A percentile compares a stretch with the other conserved stretches of the same genome.
Conservation (phyloP, 1,140 invertebrate genomes). For the Sinonovacula constricta region DNA sequence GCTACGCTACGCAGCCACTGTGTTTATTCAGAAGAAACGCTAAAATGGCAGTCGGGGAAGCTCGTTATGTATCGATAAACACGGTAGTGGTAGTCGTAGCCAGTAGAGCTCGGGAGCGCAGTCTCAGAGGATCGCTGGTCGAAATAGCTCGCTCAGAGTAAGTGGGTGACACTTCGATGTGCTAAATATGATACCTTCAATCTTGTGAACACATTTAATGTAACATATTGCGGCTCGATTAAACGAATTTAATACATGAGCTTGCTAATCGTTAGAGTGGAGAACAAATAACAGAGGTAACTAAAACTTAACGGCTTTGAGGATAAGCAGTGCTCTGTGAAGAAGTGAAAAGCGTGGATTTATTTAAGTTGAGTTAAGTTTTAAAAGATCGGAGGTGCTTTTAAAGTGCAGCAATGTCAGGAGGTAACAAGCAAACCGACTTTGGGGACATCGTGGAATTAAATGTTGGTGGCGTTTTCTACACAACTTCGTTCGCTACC, state of each 20-base stretch:
- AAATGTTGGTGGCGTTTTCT: constrained; percentile 78
- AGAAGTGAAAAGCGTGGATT: background rate
- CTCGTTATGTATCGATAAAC: constrained; percentile 42
- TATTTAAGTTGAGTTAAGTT: background rate
- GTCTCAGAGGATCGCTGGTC: constrained; percentile 5
- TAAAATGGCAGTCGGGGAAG: constrained; percentile 22
- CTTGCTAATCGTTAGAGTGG: background rate
- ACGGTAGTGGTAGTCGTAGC: too few relatives aligned
- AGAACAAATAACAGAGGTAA: too few relatives aligned
- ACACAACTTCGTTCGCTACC: constrained; percentile 74
- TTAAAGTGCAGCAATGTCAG: constrained; percentile 52
- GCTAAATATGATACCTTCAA: background rate
- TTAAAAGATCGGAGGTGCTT: background rate
- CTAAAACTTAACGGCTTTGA: too few relatives aligned
- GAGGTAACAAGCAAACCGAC: constrained; percentile 51
- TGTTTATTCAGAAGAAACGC: constrained; percentile 34
- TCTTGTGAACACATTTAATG: too few relatives aligned
- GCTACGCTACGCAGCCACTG: too few relatives aligned
- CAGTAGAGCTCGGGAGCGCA: background rate
- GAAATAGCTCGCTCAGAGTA: background rate
- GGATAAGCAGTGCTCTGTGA: background rate
- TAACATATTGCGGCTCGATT: constrained; percentile 8
- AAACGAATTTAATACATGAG: background rate
- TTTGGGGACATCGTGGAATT: constrained; percentile 74
- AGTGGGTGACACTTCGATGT: background rate